Percentiles rank a stretch among this genome's conserved stretches.
phyloP scores from a whole-genome alignment of 2,113 vertebrate genomes.

The Athene noctua region DNA sequence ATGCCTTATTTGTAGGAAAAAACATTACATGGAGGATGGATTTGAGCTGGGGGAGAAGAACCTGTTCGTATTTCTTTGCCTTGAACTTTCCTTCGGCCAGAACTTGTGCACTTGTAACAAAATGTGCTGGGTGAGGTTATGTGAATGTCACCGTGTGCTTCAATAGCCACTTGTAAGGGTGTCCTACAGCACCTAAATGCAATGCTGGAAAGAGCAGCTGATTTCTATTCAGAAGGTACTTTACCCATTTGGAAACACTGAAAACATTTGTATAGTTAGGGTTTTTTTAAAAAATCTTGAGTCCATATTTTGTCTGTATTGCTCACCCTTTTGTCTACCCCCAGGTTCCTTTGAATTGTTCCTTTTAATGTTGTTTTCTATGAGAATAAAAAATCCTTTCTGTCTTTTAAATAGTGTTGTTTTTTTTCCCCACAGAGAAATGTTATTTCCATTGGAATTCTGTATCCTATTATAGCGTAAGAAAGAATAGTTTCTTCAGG shows the following conservation, averaged over 20 bases:
- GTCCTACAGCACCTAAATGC: not conserved
- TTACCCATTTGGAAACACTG: not conserved
- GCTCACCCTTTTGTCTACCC: not conserved
- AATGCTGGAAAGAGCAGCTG: not conserved
- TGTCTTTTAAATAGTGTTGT: not conserved
- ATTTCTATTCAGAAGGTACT: constrained; percentile 19
- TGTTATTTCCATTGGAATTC: not conserved
- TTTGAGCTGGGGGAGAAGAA: not conserved
- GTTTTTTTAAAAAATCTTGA: not conserved
- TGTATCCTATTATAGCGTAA: not conserved
- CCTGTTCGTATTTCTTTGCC: not conserved
- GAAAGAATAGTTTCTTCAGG: not conserved
- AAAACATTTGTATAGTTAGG: not conserved
- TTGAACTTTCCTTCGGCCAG: not conserved
- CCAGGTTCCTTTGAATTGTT: not conserved
- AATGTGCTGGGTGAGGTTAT: not conserved
- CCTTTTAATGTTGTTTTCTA: constrained; percentile 7
- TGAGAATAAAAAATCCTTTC: constrained; percentile 33
- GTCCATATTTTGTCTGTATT: not conserved
- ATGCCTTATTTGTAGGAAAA: constrained; percentile 30
- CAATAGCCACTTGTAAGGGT: not conserved
- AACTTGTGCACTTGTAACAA: not conserved
- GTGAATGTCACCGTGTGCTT: not conserved
- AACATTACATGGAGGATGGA: not conserved
- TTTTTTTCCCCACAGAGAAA: not conserved